A percentile compares a stretch with the other conserved stretches of the same genome.
These are phyloP conservation scores for Neopelma chrysocephalum DNA, from an alignment of 2,797 vertebrate species.

Conservation along the genomic window DNA sequence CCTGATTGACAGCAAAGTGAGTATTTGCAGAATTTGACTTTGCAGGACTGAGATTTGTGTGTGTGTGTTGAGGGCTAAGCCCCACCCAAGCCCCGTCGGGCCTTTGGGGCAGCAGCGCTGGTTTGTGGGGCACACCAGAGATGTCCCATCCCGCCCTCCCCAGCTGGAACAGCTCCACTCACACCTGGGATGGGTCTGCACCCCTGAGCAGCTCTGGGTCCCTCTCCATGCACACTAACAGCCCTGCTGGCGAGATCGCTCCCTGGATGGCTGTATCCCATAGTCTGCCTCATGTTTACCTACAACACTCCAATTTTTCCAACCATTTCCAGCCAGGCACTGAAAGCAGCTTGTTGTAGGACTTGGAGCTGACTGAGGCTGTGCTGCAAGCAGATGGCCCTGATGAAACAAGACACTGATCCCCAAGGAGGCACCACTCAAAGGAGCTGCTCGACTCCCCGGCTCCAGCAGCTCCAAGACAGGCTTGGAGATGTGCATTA, in stretches of 20 bases:
- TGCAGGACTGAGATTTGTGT: not conserved
- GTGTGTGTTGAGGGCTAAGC: not conserved
- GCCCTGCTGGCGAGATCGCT: not conserved
- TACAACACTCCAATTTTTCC: not conserved
- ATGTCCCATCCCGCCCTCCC: not conserved
- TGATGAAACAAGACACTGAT: conserved; percentile 39
- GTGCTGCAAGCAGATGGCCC: conserved; percentile 47
- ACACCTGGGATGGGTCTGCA: not conserved
- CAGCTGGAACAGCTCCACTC: not conserved
- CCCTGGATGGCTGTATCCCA: not conserved
- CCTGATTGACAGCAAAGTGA: not conserved
- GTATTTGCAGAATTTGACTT: not conserved
- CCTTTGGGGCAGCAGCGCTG: not conserved
- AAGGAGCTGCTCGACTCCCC: not conserved
- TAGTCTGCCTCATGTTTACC: not conserved
- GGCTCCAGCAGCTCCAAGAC: conserved; percentile 16
- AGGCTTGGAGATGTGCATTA: not conserved
- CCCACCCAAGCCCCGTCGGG: accelerated
- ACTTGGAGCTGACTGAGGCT: not conserved
- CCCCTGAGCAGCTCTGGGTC: not conserved
- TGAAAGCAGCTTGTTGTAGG: conserved; percentile 28
- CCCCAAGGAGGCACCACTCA: conserved; percentile 18
- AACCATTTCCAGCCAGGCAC: conserved; percentile 19
- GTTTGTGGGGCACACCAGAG: accelerated
- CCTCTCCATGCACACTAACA: not conserved